phyloP scores from a whole-genome alignment of 2,113 vertebrate species.

The Petromus typicus region DNA sequence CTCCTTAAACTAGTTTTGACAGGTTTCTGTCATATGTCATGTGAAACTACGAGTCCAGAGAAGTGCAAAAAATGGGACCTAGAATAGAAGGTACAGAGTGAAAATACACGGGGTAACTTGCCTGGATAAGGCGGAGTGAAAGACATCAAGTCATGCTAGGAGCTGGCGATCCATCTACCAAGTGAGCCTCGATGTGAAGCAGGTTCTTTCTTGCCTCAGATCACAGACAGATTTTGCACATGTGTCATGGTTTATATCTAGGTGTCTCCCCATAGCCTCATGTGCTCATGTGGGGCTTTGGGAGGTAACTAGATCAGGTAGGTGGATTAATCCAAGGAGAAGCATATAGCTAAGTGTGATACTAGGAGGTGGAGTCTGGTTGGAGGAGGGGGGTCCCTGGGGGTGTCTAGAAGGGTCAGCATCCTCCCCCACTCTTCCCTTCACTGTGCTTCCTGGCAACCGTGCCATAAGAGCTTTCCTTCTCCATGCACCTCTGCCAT shows the following conservation, averaged over 20 bases:
- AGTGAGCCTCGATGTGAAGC: neutral
- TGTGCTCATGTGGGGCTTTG: neutral
- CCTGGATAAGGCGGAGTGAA: neutral
- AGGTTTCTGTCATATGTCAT: neutral
- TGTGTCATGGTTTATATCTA: neutral
- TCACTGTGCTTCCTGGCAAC: neutral
- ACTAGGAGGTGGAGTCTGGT: neutral
- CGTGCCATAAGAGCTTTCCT: neutral
- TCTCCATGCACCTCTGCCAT: neutral
- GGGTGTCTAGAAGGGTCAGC: neutral
- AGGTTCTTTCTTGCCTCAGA: neutral
- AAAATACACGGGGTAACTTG: neutral
- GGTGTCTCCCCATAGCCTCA: neutral
- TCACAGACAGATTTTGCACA: neutral
- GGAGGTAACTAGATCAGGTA: neutral
- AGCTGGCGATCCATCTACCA: neutral
- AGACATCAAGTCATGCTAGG: neutral
- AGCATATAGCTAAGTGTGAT: neutral
- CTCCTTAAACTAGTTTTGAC: slow-evolving; percentile 19
- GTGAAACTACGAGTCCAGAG: neutral
- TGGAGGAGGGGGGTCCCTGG: neutral
- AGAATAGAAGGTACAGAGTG: neutral
- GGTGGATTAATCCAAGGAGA: neutral
- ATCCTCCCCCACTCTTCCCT: neutral
- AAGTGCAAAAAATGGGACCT: neutral